Evolutionary conservation across 2,113 vertebrate species (phyloP), one percentile per base, ranked within the genome.

Genomic region (Odocoileus hemionus): DNA sequence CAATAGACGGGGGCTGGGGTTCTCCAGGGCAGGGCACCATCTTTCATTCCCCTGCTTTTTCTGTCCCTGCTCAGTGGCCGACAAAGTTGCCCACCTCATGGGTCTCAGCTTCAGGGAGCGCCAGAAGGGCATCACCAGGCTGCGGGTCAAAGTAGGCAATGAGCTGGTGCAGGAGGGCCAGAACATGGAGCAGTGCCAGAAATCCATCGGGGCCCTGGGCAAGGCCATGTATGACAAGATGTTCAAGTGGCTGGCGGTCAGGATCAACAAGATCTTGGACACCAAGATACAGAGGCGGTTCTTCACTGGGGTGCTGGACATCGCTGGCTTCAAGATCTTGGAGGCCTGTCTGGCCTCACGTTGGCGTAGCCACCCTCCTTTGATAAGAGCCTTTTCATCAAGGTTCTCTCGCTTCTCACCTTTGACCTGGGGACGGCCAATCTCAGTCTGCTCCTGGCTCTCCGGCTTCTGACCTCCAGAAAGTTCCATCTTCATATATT

Each of bases 81-180:
- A 98, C 86, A 96, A 98, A 98, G 84, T 96, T 13, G 36, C 97
- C 79, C 97, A 98, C 83, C 97, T 98, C 67, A 88, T 88, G 96
- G 89, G 64, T 64, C 96, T 98, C 94, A 98, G 97, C 67, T 96
- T 89, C 0, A 93, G 92, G 23, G 95, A 98, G 8, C 76, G 98
- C 33, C 97, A 98, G 87, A 98, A 98, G 79, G 91, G 91, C 67
- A 98, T 97, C 97, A 95, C 86, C 87, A 94, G 97, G 52, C 76
- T 47, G 43, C 87, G 89, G n/a, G 97, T 97, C 94, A 98, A 98
- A 94, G 98, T 94, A 26, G 95, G 97, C 95, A 98, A 98, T 3
- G 97, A 98, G 45, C 96, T 98, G 94, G 98, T 98, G 88, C 97
- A 98, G 78, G 98, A 98, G n/a, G 94, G 93, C 15, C 98, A 98